Evolutionary conservation across 2,113 vertebrate species (phyloP), one percentile per base, ranked within the genome.

Genomic region (Girardinichthys multiradiatus): DNA sequence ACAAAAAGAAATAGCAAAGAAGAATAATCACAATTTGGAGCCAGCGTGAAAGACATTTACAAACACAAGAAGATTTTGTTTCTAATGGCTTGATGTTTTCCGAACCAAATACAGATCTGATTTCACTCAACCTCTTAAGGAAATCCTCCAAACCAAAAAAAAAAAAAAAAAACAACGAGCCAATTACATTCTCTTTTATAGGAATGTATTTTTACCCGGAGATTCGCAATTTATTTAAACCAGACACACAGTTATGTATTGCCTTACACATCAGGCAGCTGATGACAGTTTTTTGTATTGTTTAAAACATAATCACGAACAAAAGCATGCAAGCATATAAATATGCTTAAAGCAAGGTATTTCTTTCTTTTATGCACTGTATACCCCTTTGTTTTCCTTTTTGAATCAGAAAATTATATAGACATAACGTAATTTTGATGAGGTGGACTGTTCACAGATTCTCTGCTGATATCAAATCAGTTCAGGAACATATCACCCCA

Each of bases 401-500:
- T 24, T n/a, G 6, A n/a, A n/a, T 54, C 48, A n/a, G 45, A 21
- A 14, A 8, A 51, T 21, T 21, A 24, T 51, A 4, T 24, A 51
- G 2, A 54, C 10, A 8, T 54, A n/a, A 24, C 9, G 2, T 2
- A 39, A 39, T 14, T 39, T 24, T 54, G 0, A n/a, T 1, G 24
- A 54, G 24, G 48, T 11, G 42, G 4, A 28, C 27, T 59, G 10
- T 24, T 33, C 29, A 51, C 4, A 51, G 9, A 45, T 30, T 51
- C 39, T 67, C 64, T 51, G 27, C 30, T 67, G 29, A 30, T 57
- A 68, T 54, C 45, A 54, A 54, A 57, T 57, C 17, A 4, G 70
- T 48, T 78, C 68, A 72, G 51, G 72, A 33, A 60, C 42, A 77
- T 70, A 68, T 33, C 10, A 74, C 72, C 60, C 83, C 69, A 31